These are phyloP conservation scores for Aspidiotus destructor DNA, from an alignment of 2,888 invertebrate species.

Conservation along the genomic window DNA sequence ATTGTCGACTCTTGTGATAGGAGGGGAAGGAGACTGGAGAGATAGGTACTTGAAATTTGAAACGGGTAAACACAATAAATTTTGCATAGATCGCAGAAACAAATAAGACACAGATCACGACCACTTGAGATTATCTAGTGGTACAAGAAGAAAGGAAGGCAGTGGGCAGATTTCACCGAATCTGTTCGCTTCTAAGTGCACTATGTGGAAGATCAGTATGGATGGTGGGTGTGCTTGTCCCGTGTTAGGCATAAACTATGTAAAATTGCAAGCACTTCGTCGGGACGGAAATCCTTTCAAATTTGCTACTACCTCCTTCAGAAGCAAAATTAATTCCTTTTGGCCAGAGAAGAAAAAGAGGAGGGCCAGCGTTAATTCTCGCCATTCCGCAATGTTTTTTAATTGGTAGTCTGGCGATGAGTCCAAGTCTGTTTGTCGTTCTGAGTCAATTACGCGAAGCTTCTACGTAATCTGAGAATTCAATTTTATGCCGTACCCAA, in stretches of 20 bases:
- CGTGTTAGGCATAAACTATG: neutral
- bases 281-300: neutral
- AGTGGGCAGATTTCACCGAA: neutral
- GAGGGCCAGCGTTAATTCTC: neutral
- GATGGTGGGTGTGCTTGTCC: constrained; percentile 1
- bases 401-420: neutral
- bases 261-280: neutral
- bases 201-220: neutral
- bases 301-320: neutral
- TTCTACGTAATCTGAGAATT: neutral
- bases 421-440: neutral
- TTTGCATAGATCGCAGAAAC: too few species aligned
- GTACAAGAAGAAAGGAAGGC: neutral
- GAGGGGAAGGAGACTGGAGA: too few species aligned
- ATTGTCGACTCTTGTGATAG: too few species aligned
- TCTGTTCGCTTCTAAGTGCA: neutral
- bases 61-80: too few species aligned
- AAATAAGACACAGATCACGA: too few species aligned
- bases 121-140: neutral
- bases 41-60: too few species aligned
- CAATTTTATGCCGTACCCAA: neutral
- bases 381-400: neutral
- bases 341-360: neutral
- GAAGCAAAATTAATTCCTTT: neutral
- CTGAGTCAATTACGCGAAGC: neutral